Evolutionary conservation across 2,888 invertebrate species (phyloP).

Genomic region (Hecatera dysodea): DNA sequence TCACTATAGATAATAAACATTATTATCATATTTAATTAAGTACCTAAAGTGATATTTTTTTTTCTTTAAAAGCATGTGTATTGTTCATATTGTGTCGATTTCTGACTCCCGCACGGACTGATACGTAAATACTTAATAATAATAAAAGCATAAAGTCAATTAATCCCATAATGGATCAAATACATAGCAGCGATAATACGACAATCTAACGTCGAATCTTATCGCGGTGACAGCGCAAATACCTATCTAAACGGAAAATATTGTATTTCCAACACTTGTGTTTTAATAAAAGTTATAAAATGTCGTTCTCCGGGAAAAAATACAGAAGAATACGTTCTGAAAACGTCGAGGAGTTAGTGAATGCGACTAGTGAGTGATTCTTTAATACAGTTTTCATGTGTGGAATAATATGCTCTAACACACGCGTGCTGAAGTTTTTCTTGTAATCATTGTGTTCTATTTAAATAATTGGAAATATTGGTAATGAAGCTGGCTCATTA

Average conservation of each 20-base stretch:
- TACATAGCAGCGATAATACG: constrained; percentile 39
- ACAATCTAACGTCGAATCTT: constrained; percentile 52
- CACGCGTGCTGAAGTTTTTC: neutral
- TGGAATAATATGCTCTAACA: neutral
- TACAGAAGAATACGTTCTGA: constrained; percentile 77
- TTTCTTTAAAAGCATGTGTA: no score
- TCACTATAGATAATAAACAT: no score
- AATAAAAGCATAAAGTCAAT: constrained; percentile 8
- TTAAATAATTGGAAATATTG: neutral
- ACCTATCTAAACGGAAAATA: constrained; percentile 21
- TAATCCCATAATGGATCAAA: constrained; percentile 30
- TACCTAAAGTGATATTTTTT: no score
- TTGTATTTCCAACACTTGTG: constrained; percentile 32
- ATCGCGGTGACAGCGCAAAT: constrained; percentile 47
- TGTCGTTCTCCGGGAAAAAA: constrained; percentile 83
- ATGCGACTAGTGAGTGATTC: constrained; percentile 76
- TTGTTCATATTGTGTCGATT: neutral
- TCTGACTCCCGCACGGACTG: neutral
- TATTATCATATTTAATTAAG: no score
- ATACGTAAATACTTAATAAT: neutral
- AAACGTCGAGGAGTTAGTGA: constrained; percentile 78
- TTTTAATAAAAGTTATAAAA: constrained; percentile 53
- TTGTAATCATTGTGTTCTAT: constrained; percentile 17
- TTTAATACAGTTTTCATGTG: neutral
- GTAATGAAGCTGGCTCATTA: neutral